Base-by-base conservation (phyloP, 2,888 invertebrate genomes). In the Hemistola chrysoprasaria region DNA sequence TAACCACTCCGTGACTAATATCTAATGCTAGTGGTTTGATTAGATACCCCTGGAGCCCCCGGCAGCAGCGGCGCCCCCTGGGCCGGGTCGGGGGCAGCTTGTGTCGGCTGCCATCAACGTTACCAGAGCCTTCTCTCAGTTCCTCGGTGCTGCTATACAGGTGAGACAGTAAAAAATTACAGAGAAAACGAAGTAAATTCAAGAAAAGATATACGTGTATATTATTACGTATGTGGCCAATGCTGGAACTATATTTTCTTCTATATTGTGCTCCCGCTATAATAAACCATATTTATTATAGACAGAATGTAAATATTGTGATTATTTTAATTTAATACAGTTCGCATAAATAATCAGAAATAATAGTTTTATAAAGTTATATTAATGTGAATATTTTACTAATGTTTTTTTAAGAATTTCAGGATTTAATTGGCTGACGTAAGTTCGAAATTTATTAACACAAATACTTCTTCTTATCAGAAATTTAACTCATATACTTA, bases 121-220 rank as follows among this genome's bases (percentile, higher is more conserved):
- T 47, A 94, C 94, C 16, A 91, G 93, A 73, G 93, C 94, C 1
- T 94, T 95, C 71, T 93, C 94, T 45, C 92, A 93, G 75, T 94
- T 95, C 78, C 89, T 95, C 62, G 94, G 94, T 59, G 92, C 93
- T 63, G 94, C 95, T 38, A 91, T 95, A 65, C 93, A 94, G 92
- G 95, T 95, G 66, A 56, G 36, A n/a, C n/a, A n/a, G n/a, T n/a
- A n/a, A n/a, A n/a, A n/a, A n/a, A n/a, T n/a, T n/a, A n/a, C n/a
- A n/a, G n/a, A n/a, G n/a, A n/a, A n/a, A n/a, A n/a, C n/a, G n/a
- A n/a, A n/a, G n/a, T n/a, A n/a, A n/a, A n/a, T n/a, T n/a, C n/a
- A n/a, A n/a, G n/a, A n/a, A n/a, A n/a, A n/a, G n/a, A n/a, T n/a
- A n/a, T n/a, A n/a, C n/a, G n/a, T n/a, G n/a, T n/a, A n/a, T n/a